Base-by-base conservation (phyloP, 2,888 invertebrate genomes). In the Galerucella pusilla region DNA sequence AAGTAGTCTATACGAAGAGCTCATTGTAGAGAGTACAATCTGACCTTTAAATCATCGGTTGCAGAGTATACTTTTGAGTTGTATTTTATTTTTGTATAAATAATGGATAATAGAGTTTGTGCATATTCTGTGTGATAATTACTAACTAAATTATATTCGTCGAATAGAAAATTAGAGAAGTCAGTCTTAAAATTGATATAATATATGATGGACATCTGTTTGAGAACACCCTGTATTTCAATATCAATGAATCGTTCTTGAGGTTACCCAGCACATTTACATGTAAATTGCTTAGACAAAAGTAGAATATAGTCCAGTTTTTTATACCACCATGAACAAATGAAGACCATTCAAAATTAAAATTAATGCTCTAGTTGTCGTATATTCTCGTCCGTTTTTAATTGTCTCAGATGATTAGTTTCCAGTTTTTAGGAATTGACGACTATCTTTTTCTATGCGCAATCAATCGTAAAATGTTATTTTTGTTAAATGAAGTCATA, bases 381-480 rank as follows among this genome's bases (percentile, higher is more conserved):
- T 45, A 45, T 12, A 46, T n/a, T n/a, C 45, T 66, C 59, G 54
- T 63, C 3, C 57, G 64, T 64, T 65, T 71, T 71, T 71, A 65
- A 66, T 66, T 71, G 66, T 66, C 35, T 60, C 65, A 71, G 65
- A 66, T 60, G 57, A 71, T 71, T 49, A 71, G 54, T 64, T 70
- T 42, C 70, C 11, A 70, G 52, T 70, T 70, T 70, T 70, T 70
- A 54, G 52, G 54, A 49, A 70, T 64, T 70, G 70, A 70, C 69
- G 3, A 28, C 28, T 61, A 69, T 61, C 16, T 65, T 45, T 28
- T 65, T 65, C 12, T 42, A 11, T n/a, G 64, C 16, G 35, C 64
- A 65, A 16, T 46, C 45, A 46, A 65, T 65, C 46, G 64, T 65
- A 20, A 65, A 65, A 9, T 11, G 45, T 65, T 20, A 65, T 65